Evolutionary conservation across 2,797 vertebrate species (phyloP).

Genomic region (Eupleurogrammus muticus): DNA sequence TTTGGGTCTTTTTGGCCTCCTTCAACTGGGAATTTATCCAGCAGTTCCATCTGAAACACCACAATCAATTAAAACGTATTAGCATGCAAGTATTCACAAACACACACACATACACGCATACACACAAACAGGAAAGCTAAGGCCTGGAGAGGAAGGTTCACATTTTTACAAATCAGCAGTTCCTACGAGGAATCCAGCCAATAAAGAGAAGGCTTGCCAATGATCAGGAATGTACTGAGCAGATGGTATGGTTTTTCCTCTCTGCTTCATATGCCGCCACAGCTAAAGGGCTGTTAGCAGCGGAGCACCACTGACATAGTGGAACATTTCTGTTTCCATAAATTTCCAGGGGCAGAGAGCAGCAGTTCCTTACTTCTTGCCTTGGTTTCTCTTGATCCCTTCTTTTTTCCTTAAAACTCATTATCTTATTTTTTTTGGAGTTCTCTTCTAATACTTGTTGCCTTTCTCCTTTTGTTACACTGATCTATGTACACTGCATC

Average conservation of each 20-base stretch:
- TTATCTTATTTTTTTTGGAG: not conserved
- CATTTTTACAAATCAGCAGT: constrained; percentile 75
- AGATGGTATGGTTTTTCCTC: constrained; percentile 73
- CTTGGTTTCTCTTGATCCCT: not conserved
- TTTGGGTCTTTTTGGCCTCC: constrained; percentile 99
- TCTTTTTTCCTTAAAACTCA: not conserved
- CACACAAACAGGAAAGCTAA: constrained; percentile 32
- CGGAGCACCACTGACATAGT: constrained; percentile 74
- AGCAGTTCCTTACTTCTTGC: constrained; percentile 18
- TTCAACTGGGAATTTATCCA: constrained; percentile 99
- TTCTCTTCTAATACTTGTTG: not conserved
- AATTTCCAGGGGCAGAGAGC: constrained; percentile 38
- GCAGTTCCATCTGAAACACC: constrained; percentile 95
- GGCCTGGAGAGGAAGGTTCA: constrained; percentile 40
- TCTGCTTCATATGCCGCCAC: constrained; percentile 60
- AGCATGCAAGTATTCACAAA: constrained; percentile 29
- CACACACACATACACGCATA: constrained; percentile 9
- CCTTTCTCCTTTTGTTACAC: not conserved
- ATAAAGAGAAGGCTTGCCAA: constrained; percentile 64
- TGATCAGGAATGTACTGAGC: constrained; percentile 76
- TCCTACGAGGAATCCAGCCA: constrained; percentile 68
- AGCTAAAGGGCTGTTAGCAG: constrained; percentile 51
- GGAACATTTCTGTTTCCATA: constrained; percentile 72
- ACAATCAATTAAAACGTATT: constrained; percentile 45
- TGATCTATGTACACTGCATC: not conserved